Conservation (phyloP, 2,113 vertebrate species). For the Corythoichthys haematopterus region DNA sequence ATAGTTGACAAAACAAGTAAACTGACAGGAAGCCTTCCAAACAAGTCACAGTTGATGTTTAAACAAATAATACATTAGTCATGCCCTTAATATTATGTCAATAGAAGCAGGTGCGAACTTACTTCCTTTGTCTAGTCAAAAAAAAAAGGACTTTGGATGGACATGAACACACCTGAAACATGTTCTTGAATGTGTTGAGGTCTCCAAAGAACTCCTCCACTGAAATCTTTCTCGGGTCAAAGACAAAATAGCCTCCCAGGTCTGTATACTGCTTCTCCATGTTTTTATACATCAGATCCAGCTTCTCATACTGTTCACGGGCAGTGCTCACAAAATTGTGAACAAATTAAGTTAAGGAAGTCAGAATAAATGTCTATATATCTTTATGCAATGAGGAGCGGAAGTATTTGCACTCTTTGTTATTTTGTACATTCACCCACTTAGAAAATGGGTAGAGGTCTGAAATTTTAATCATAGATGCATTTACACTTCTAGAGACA, state of each 20-base stretch:
- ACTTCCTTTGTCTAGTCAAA: neutral
- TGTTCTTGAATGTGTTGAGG: constrained; percentile 81
- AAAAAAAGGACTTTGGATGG: neutral
- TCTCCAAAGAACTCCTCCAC: constrained; percentile 81
- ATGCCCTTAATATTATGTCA: constrained; percentile 34
- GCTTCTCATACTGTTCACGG: constrained; percentile 75
- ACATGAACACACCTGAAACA: constrained; percentile 75
- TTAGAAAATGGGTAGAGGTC: no score
- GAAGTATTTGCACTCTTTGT: no score
- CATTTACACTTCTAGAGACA: no score
- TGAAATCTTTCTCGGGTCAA: constrained; percentile 75
- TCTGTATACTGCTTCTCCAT: constrained; percentile 79
- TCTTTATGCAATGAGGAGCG: neutral
- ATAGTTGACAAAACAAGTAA: constrained; percentile 36
- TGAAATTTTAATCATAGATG: no score
- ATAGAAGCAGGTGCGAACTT: constrained; percentile 26
- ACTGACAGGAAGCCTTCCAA: neutral
- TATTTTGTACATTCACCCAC: no score
- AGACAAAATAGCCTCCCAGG: constrained; percentile 76
- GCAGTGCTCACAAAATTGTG: constrained; percentile 77
- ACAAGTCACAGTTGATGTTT: constrained; percentile 23
- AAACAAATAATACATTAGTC: constrained; percentile 31
- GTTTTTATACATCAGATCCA: constrained; percentile 78
- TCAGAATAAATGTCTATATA: neutral
- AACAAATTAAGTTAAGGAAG: constrained; percentile 66